These are phyloP conservation scores for Chunga burmeisteri DNA, from an alignment of 2,113 vertebrate genomes.

Conservation along the genomic window DNA sequence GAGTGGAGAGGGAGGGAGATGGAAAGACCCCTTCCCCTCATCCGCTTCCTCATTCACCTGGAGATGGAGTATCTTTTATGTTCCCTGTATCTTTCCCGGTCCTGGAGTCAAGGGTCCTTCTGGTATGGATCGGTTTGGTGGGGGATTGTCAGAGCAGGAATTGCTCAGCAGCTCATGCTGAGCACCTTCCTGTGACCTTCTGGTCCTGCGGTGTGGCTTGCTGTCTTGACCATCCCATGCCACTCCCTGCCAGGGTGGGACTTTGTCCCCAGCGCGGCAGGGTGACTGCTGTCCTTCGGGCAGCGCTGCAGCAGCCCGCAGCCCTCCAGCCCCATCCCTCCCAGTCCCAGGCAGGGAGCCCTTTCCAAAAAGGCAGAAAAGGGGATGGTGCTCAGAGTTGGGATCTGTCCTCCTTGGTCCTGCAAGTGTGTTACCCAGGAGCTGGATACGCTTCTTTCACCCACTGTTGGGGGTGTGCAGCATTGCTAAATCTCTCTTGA, in stretches of 20 bases:
- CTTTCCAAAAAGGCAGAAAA: neutral
- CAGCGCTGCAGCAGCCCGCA: neutral
- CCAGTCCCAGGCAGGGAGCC: neutral
- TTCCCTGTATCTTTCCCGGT: neutral
- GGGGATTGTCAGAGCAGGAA: neutral
- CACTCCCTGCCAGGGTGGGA: neutral
- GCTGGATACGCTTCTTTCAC: fast-evolving
- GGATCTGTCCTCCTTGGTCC: neutral
- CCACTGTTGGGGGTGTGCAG: neutral
- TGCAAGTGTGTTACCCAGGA: neutral
- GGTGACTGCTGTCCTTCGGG: neutral
- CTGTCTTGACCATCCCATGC: neutral
- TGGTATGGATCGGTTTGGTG: fast-evolving
- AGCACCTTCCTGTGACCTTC: neutral
- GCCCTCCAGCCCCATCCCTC: neutral
- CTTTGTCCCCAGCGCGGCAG: neutral
- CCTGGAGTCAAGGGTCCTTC: neutral
- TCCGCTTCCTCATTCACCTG: fast-evolving
- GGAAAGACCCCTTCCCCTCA: too few species aligned
- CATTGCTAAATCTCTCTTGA: neutral
- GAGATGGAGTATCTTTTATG: neutral
- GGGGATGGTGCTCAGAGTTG: neutral
- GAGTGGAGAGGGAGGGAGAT: neutral
- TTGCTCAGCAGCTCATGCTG: neutral
- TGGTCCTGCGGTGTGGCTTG: neutral